phyloP scores from a whole-genome alignment of 2,797 vertebrate genomes.

The Cossypha caffra region DNA sequence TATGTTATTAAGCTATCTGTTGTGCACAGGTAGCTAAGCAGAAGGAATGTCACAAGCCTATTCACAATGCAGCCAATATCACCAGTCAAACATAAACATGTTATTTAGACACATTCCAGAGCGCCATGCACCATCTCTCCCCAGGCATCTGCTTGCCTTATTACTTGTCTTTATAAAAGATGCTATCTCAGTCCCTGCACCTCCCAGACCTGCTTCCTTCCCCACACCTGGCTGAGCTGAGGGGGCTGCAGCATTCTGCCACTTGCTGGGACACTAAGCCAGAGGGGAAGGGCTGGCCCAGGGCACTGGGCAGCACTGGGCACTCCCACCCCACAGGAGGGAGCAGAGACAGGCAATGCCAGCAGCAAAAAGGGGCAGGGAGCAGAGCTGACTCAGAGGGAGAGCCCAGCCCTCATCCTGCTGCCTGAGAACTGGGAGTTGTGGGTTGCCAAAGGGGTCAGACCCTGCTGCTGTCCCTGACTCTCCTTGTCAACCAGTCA shows the following conservation, averaged over 20 bases:
- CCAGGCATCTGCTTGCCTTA: neutral
- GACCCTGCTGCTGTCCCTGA: neutral
- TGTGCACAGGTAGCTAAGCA: conserved; percentile 29
- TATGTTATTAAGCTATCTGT: neutral
- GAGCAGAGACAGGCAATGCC: neutral
- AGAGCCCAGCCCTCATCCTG: neutral
- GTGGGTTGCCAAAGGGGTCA: neutral
- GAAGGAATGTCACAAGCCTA: neutral
- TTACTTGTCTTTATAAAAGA: neutral
- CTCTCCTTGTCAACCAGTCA: neutral
- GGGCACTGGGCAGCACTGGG: neutral
- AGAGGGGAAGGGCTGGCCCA: neutral
- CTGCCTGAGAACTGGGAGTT: neutral
- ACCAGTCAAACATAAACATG: neutral
- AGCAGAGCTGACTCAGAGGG: neutral
- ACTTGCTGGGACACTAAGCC: neutral
- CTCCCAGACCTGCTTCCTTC: neutral
- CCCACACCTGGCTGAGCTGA: neutral
- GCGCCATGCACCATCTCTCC: neutral
- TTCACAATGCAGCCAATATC: neutral
- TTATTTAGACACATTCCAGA: conserved; percentile 41
- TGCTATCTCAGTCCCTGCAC: neutral
- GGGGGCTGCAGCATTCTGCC: neutral
- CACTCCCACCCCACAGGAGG: neutral
- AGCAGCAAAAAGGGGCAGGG: neutral